A percentile compares a stretch with the other conserved stretches of the same genome.
Evolutionary conservation across 2,797 vertebrate species (phyloP).

Genomic region (Argya squamiceps): DNA sequence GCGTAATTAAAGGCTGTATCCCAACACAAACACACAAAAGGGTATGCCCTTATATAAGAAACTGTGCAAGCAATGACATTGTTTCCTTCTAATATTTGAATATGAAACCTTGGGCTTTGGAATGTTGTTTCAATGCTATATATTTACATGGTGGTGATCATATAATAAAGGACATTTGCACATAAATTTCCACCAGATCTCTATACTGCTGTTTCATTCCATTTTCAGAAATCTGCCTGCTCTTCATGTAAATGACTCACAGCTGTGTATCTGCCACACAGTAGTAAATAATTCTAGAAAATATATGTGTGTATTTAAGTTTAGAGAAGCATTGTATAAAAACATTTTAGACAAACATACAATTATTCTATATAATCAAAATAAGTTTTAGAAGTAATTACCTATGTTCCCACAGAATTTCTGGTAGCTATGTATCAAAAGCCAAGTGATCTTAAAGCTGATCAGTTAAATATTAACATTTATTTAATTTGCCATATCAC

Average conservation of each 20-base stretch:
- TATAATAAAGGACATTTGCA: neutral
- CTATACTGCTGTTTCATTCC: neutral
- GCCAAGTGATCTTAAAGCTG: neutral
- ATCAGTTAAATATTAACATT: neutral
- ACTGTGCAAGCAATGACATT: neutral
- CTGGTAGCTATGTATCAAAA: neutral
- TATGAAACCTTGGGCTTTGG: neutral
- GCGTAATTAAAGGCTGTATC: neutral
- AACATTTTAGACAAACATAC: neutral
- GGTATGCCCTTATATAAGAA: neutral
- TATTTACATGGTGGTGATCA: neutral
- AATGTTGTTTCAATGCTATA: neutral
- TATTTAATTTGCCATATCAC: neutral
- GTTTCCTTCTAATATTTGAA: neutral
- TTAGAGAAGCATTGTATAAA: neutral
- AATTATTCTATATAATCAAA: slow-evolving; percentile 1
- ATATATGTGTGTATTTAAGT: neutral
- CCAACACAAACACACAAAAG: neutral
- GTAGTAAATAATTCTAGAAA: slow-evolving; percentile 42
- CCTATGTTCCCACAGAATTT: neutral
- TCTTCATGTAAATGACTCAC: slow-evolving; percentile 36
- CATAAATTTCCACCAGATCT: neutral
- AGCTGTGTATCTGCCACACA: slow-evolving; percentile 23
- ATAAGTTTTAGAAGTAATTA: neutral
- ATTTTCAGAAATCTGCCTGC: neutral